Evolutionary conservation across 2,888 invertebrate genomes (phyloP).

Genomic region (Morpho deidamia): DNA sequence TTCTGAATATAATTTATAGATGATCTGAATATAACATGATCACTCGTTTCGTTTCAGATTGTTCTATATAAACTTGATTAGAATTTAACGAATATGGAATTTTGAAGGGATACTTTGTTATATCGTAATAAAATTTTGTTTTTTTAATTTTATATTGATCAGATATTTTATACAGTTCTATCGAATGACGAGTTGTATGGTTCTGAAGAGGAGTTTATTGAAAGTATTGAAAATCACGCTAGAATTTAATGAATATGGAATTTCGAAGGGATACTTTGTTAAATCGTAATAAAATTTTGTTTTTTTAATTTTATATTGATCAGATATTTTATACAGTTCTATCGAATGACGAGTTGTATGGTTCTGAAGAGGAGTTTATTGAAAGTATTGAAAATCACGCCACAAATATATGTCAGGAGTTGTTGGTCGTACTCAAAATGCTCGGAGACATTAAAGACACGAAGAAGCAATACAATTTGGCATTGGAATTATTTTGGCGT

Average conservation of each 20-base stretch:
- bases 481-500: conserved; percentile 85
- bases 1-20: too few species aligned
- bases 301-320: too few species aligned
- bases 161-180: conserved; percentile 78
- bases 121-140: too few species aligned
- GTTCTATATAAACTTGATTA: too few species aligned
- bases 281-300: too few species aligned
- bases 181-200: conserved; percentile 96
- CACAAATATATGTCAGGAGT: conserved; percentile 86
- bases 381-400: conserved; percentile 87
- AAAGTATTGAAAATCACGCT: conserved; percentile 88
- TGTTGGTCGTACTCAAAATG: conserved; percentile 83
- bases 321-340: conserved; percentile 78
- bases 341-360: conserved; percentile 95
- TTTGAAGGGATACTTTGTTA: too few species aligned
- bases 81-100: too few species aligned
- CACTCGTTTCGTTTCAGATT: too few species aligned
- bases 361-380: conserved; percentile 91
- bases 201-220: conserved; percentile 90
- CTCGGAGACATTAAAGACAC: conserved; percentile 82
- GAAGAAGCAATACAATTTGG: conserved; percentile 84
- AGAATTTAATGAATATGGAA: too few species aligned
- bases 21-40: too few species aligned
- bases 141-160: too few species aligned
- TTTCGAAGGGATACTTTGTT: too few species aligned